Conservation (phyloP, 2,888 invertebrate genomes). For the Erynnis tages region DNA sequence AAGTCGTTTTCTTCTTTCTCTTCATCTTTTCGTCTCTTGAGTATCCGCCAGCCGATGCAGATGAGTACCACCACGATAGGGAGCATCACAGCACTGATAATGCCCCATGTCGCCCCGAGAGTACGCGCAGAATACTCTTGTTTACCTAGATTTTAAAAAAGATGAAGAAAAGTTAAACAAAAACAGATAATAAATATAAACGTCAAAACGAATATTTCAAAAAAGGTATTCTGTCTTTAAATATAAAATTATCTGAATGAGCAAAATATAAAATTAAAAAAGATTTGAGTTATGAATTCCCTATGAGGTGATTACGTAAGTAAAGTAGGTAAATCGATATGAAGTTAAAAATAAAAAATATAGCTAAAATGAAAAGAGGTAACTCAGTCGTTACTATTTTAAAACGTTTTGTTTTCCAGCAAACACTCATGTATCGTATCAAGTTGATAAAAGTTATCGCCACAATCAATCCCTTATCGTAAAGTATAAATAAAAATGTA, state of each 20-base stretch:
- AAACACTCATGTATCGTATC: neutral
- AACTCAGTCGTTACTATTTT: conserved; percentile 2
- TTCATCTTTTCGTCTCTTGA: conserved; percentile 76
- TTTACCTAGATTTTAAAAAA: conserved; percentile 84
- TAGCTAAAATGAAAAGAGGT: too few relatives aligned
- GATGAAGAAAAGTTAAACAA: too few relatives aligned
- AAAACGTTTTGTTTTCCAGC: conserved; percentile 7
- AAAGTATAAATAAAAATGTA: conserved; percentile 57
- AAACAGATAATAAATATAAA: too few relatives aligned
- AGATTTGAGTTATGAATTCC: too few relatives aligned
- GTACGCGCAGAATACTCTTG: conserved; percentile 90
- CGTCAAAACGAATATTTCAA: too few relatives aligned
- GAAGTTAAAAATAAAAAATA: too few relatives aligned
- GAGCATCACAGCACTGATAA: conserved; percentile 88
- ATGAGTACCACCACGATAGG: conserved; percentile 87
- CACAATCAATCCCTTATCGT: conserved; percentile 47
- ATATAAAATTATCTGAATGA: too few relatives aligned
- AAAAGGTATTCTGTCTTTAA: too few relatives aligned
- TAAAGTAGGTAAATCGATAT: too few relatives aligned
- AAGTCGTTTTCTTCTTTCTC: conserved; percentile 75
- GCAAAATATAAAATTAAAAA: too few relatives aligned
- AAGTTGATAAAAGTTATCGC: conserved; percentile 10
- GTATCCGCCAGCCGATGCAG: conserved; percentile 83
- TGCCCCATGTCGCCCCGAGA: conserved; percentile 88
- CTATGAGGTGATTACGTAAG: too few relatives aligned